Evolutionary conservation across 2,113 vertebrate species (phyloP), one percentile per base, ranked within the genome.

Genomic region (Trematomus loennbergii): DNA sequence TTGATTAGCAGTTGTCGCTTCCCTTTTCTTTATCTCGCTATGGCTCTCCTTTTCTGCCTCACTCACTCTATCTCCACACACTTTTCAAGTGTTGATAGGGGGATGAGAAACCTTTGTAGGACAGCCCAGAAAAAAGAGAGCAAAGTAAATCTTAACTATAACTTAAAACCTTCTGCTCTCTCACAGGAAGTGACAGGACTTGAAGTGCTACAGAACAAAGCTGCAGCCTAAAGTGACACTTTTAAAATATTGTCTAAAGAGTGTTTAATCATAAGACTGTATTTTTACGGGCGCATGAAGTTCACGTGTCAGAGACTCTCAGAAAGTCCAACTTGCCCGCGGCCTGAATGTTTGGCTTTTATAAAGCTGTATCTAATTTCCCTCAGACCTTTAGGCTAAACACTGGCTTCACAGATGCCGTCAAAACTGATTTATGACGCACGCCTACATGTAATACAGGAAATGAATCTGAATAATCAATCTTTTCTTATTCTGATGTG

Each of bases 1-100:
- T 94, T 93, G 93, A 94, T 94, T 93, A 94, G 89, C 92, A 90
- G 87, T 91, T 87, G 88, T 91, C 85, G 87, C 90, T 90, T 92
- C 84, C 84, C 78, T 89, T 91, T 88, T 87, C 87, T 90, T 89
- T 79, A 93, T 89, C 89, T 90, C 76, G 17, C 79, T 48, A 12
- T 74, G 75, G 71, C 75, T 90, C 75, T 82, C 76, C 75, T 73
- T 83, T 79, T 77, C 84, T 77, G 54, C 74, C 62, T 83, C 80
- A 10, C 81, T 85, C 79, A 65, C 79, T 86, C 79, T 33, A 75
- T 75, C 85, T 80, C 79, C 75, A 65, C 73, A 73, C 87, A 79
- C 70, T 80, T 88, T 91, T 74, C 49, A 81, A 84, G 72, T 75
- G 77, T 75, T 79, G 74, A 87, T 80, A 73, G 81, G 72, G 63